Base-by-base conservation (phyloP, 2,797 vertebrate genomes). In the Paedocypris micromegethes region DNA sequence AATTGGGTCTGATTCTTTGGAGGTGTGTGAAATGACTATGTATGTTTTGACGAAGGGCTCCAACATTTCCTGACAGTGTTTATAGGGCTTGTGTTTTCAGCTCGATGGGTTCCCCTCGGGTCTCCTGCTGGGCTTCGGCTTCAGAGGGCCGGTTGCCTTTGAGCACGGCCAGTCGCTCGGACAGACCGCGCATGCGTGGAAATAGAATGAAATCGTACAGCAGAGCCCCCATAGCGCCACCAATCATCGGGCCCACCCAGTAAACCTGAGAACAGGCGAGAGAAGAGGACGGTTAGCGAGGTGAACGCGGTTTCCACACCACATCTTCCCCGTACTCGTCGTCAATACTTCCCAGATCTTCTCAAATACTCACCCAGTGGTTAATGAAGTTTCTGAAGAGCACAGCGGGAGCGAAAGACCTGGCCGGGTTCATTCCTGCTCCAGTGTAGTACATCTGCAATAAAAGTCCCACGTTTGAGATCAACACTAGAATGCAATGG, bases 221-320 rank as follows among this genome's bases (percentile, higher is more conserved):
- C 80, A 96, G 85, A 67, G 91, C 91, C 2, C 91, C 93, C 76
- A 96, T 77, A 66, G 89, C 90, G 2, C 87, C 92, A 2, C 95
- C 95, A 41, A 95, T 92, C 87, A 97, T 86, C n/a, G 95, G 95
- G 62, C 94, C 94, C 60, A 96, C 92, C 93, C 93, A 95, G 84
- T 93, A 95, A 42, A 95, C 93, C 93, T 95, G 73, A 57, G 76
- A 70, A 67, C 41, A 67, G 37, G 48, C 42, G 49, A 72, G 54
- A 54, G 74, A 73, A 51, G 58, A 55, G 38, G 43, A 5, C 23
- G 1, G 37, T 8, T 1, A 47, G 23, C 1, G 37, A 51, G 40
- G 57, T 6, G 50, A 23, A 23, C 23, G 23, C 23, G 23, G 23
- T 23, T 23, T 23, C 23, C 23, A 23, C 23, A 23, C 23, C 23